Base-by-base conservation (phyloP, 2,888 invertebrate species). In the Metallyticus violacea region DNA sequence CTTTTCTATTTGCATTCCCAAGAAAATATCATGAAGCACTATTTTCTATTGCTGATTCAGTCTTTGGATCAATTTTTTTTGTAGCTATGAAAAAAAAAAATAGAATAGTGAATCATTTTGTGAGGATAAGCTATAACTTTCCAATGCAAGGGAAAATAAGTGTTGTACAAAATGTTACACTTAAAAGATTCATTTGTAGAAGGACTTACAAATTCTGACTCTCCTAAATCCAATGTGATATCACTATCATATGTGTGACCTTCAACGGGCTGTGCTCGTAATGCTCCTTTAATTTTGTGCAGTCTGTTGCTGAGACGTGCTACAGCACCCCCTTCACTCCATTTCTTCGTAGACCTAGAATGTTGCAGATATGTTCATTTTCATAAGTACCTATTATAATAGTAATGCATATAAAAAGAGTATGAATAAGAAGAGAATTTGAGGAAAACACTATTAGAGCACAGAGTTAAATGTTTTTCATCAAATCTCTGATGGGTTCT, bases 261-360 rank as follows among this genome's bases (percentile, higher is more conserved):
- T 89, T 94, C 95, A 1, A 88, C 85, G n/a, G 88, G 91, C 88
- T 92, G 93, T 0, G 93, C 89, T 89, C 92, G 93, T 3, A 95
- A 91, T 0, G 94, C 95, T 9, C 94, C 95, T 90, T 94, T 94
- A 22, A 96, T 90, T 90, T 93, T 94, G 89, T 93, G 94, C 9
- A 95, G 92, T 80, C 94, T 92, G 88, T 93, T 94, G 86, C 93
- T 93, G 79, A 94, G 90, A 85, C 90, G 91, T 6, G 93, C 92
- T 4, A 93, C 92, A 7, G 92, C 91, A 85, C 91, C 91, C 27
- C 91, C 91, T 79, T 91, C 89, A 91, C 89, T 90, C 93, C 90
- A 88, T 28, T 89, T 89, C 86, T 89, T 89, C 29, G 29, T 88
- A 0, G 88, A 87, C 83, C 89, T 89, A n/a, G 5, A 87, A 85